Conservation (phyloP, 2,113 vertebrate genomes). For the Dasyornis broadbenti region DNA sequence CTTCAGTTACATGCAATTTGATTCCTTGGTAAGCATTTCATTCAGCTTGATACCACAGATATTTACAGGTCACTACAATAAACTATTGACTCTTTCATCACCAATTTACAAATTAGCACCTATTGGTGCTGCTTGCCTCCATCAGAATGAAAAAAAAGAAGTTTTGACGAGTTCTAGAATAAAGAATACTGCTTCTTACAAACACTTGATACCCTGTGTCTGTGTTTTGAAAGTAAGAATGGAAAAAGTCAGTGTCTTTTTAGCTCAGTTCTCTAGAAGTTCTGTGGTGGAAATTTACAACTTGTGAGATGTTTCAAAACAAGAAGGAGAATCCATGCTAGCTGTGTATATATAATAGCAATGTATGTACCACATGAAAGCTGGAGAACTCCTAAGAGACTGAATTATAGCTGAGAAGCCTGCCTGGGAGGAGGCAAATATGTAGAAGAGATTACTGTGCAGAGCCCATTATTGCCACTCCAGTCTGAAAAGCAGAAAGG, state of each 20-base stretch:
- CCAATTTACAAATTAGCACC: not conserved
- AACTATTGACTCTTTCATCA: not conserved
- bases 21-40: not conserved
- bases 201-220: not conserved
- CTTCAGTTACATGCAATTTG: not conserved
- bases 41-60: not conserved
- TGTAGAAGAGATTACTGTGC: not conserved
- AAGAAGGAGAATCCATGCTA: not conserved
- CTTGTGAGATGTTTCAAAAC: not conserved
- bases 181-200: too few relatives aligned
- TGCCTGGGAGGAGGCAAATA: not conserved
- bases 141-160: not conserved
- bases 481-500: not conserved
- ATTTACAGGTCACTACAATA: not conserved
- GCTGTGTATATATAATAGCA: not conserved
- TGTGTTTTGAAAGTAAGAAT: not conserved
- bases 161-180: not conserved
- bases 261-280: not conserved
- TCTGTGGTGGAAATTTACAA: not conserved
- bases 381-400: not conserved
- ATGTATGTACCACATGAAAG: not conserved
- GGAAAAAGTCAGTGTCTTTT: not conserved
- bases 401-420: not conserved
- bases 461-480: not conserved
- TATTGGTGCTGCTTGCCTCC: not conserved